Evolutionary conservation across 2,888 invertebrate genomes (phyloP).

Genomic region (Sesamia inferens): DNA sequence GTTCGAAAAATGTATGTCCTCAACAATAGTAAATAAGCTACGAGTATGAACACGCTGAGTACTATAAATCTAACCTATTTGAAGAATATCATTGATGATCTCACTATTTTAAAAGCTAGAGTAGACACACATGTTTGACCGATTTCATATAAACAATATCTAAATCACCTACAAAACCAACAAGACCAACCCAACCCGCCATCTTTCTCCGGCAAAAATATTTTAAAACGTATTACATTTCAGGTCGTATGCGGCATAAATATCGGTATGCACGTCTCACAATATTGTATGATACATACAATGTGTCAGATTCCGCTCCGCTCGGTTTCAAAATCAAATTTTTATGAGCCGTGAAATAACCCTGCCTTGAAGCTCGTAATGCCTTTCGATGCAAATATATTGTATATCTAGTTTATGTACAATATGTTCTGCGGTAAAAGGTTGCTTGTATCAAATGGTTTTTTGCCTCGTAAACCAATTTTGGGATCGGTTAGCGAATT

Average conservation of each 20-base stretch:
- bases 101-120: background rate
- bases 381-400: slow-evolving; percentile 66
- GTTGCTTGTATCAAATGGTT: slow-evolving; percentile 47
- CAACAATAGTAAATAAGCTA: background rate
- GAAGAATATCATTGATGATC: background rate
- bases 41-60: background rate
- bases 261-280: slow-evolving; percentile 56
- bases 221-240: slow-evolving; percentile 54
- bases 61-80: background rate
- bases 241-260: slow-evolving; percentile 48
- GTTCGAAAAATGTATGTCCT: background rate
- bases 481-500: slow-evolving; percentile 46
- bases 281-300: slow-evolving; percentile 69
- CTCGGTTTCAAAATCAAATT: slow-evolving; percentile 73
- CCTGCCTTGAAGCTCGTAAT: slow-evolving; percentile 58
- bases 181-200: slow-evolving; percentile 13
- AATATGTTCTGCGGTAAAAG: slow-evolving; percentile 46
- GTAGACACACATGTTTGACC: background rate
- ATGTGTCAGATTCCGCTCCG: slow-evolving; percentile 69
- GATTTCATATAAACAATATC: background rate
- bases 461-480: slow-evolving; percentile 56
- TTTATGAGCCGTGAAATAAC: slow-evolving; percentile 76
- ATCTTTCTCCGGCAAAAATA: slow-evolving; percentile 37
- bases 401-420: slow-evolving; percentile 59
- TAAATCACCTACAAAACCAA: slow-evolving; percentile 13